A percentile compares a stretch with the other conserved stretches of the same genome.
phyloP scores from a whole-genome alignment of 2,888 invertebrate genomes.

The Meganola albula region DNA sequence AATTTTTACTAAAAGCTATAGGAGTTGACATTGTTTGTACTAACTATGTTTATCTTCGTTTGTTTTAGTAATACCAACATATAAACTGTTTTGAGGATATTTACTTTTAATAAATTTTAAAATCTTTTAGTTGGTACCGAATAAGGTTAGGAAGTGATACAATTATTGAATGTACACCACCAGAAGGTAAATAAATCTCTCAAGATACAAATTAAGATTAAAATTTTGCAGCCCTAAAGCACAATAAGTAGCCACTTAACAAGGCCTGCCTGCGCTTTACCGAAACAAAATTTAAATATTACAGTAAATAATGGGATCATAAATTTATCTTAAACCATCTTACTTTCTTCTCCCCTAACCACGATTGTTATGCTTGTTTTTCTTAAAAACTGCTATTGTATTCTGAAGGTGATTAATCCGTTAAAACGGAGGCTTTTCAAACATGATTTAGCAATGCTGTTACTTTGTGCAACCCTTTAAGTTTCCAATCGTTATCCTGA shows the following conservation, averaged over 20 bases:
- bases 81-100: neutral
- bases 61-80: too few species aligned
- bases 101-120: neutral
- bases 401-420: conserved; percentile 30
- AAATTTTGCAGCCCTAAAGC: too few species aligned
- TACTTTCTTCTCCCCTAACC: conserved; percentile 3
- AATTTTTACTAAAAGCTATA: neutral
- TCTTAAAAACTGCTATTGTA: conserved; percentile 14
- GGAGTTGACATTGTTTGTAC: neutral
- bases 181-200: too few species aligned
- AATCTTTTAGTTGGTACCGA: too few species aligned
- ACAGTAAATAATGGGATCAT: too few species aligned
- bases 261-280: too few species aligned
- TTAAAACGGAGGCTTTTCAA: conserved; percentile 34
- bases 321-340: conserved; percentile 11
- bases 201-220: too few species aligned
- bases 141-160: too few species aligned
- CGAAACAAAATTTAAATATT: too few species aligned
- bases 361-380: conserved; percentile 19
- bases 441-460: conserved; percentile 59
- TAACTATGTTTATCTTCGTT: too few species aligned
- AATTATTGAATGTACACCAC: too few species aligned
- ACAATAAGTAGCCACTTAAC: too few species aligned
- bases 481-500: conserved; percentile 37
- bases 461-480: conserved; percentile 45